Percentiles rank a stretch among this genome's conserved stretches.
phyloP scores from a whole-genome alignment of 2,797 vertebrate genomes.

The Rhodeus uyekii region DNA sequence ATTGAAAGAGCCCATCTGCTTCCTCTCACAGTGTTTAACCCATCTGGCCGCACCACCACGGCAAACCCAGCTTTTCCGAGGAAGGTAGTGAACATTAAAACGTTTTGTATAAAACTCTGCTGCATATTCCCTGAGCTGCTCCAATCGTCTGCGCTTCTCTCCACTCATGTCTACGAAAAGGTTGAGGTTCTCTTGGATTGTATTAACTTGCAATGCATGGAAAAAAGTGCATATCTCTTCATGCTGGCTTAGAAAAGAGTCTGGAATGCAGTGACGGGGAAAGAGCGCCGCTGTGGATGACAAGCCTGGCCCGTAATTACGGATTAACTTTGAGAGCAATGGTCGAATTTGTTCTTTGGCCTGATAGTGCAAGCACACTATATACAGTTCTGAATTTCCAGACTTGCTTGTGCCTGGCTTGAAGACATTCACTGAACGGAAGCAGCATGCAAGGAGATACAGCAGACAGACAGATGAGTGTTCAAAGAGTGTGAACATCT shows the following conservation, averaged over 20 bases:
- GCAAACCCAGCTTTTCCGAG: slow-evolving; percentile 85
- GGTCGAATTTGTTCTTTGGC: slow-evolving; percentile 76
- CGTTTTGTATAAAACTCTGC: slow-evolving; percentile 82
- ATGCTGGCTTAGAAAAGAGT: slow-evolving; percentile 80
- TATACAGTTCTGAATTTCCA: slow-evolving; percentile 94
- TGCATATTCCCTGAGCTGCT: slow-evolving; percentile 79
- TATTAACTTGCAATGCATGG: slow-evolving; percentile 83
- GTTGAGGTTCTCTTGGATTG: slow-evolving; percentile 88
- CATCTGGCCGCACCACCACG: slow-evolving; percentile 58
- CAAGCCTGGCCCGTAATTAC: slow-evolving; percentile 83
- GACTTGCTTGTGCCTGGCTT: slow-evolving; percentile 97
- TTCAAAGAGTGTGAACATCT: slow-evolving; percentile 96
- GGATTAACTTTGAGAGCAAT: slow-evolving; percentile 85
- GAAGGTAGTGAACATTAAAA: slow-evolving; percentile 80
- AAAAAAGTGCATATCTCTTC: slow-evolving; percentile 88
- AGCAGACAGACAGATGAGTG: slow-evolving; percentile 91
- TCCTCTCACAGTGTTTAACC: slow-evolving; percentile 70
- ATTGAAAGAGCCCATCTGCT: slow-evolving; percentile 88
- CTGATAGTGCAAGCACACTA: slow-evolving; percentile 85
- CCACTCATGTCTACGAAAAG: slow-evolving; percentile 79
- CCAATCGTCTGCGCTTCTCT: slow-evolving; percentile 73
- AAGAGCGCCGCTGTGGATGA: slow-evolving; percentile 82
- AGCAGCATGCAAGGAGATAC: slow-evolving; percentile 90
- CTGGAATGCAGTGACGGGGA: slow-evolving; percentile 72
- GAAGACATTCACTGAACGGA: slow-evolving; percentile 84